Base-by-base conservation (phyloP, 2,113 vertebrate genomes). In the Marmota flaviventris region DNA sequence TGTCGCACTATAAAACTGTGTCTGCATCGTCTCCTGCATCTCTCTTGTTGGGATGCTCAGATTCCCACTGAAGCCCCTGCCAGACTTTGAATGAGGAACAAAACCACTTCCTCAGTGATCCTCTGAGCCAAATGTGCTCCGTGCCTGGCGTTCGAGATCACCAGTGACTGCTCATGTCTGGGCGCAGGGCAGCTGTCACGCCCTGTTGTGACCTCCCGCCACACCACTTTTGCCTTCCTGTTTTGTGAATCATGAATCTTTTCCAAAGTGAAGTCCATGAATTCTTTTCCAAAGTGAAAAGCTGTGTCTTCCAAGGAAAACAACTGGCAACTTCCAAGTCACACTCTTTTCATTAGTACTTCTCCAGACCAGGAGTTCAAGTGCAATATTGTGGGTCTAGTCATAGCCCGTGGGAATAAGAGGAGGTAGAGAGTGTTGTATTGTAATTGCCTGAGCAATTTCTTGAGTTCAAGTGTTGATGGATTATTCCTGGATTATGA, bases 351-450 rank as follows among this genome's bases (percentile, higher is more conserved):
- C 32, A 32, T 2, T 65, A 32, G 20, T 3, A 2, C 48, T 13
- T 12, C 12, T 14, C 39, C 39, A 39, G 61, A 18, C 63, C 34
- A 32, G 39, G 18, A n/a, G 29, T 20, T 48, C 29, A 69, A 24
- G 18, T 9, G 37, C 0, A 24, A 16, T 4, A 3, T 45, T 58
- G 20, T 3, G 0, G 13, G 4, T 32, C 32, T 76, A 29, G 45
- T 56, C 77, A 18, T 25, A 37, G 17, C 0, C 16, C 4, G 2
- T 24, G 58, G 22, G 13, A 25, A 10, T 8, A 58, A 34, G n/a
- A 37, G 25, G 48, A 39, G 24, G 12, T 10, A 20, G 17, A 48
- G 1, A 24, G 67, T 2, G 25, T 56, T 14, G 13, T 25, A 4
- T 51, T 18, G 8, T 32, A 42, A 69, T 39, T 34, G 6, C 14